Evolutionary conservation across 2,888 invertebrate species (phyloP).

Genomic region (Ormyrus thymus): DNA sequence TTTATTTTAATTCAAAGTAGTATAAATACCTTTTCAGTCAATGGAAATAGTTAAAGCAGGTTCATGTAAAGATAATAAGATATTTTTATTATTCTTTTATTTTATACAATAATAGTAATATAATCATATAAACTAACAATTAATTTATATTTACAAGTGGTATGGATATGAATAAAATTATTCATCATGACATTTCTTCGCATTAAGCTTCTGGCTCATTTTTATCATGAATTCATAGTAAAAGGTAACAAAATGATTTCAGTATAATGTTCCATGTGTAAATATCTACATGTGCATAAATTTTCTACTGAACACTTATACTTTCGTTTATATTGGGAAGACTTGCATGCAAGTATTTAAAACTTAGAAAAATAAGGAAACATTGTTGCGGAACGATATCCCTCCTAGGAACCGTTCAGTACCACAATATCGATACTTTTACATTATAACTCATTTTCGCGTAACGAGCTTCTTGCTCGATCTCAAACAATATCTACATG

Average conservation of each 20-base stretch:
- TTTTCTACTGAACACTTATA: constrained; percentile 37
- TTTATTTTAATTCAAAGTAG: constrained; percentile 21
- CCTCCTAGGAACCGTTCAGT: background rate
- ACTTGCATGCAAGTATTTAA: constrained; percentile 12
- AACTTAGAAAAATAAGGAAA: constrained; percentile 2
- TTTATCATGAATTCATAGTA: constrained; percentile 25
- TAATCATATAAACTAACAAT: constrained; percentile 28
- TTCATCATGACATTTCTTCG: constrained; percentile 19
- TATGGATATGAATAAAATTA: constrained; percentile 21
- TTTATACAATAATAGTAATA: constrained; percentile 41
- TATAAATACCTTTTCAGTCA: background rate
- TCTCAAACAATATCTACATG: constrained; percentile 48
- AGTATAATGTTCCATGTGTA: constrained; percentile 22
- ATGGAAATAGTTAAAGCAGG: constrained; percentile 4
- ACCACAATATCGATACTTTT: constrained; percentile 4
- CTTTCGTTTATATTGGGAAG: constrained; percentile 18
- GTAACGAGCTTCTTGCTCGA: constrained; percentile 14
- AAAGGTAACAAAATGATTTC: constrained; percentile 48
- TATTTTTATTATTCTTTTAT: constrained; percentile 39
- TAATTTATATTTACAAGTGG: constrained; percentile 43
- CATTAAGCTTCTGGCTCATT: constrained; percentile 12
- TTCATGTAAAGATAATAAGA: constrained; percentile 18
- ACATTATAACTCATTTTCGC: constrained; percentile 23
- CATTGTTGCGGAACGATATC: constrained; percentile 5
- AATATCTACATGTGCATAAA: constrained; percentile 43